Base-by-base conservation (phyloP, 1,140 invertebrate species). In the Carposina sasakii region DNA sequence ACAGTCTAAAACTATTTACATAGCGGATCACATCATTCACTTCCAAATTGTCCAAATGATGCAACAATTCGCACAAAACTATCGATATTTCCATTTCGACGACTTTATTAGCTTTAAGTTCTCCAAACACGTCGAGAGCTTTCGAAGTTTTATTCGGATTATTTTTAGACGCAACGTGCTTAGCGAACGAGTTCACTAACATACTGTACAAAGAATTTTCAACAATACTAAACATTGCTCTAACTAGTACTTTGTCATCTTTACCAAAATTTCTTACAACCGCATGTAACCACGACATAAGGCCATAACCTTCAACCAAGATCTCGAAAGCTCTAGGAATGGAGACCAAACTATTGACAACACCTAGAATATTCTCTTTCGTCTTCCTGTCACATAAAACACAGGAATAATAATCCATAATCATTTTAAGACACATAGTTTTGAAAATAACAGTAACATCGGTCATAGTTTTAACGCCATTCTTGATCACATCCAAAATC, bases 401-500 rank as follows among this genome's bases (percentile, higher is more conserved):
- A 20, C 85, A 83, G 1, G 71, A 76, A 57, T 84, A 88, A 28
- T 87, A 81, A 57, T 88, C 87, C 62, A 87, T 84, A 19, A 88
- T 77, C 66, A 88, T 85, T 55, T 89, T 89, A 20, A 88, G 64
- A 15, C 82, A 81, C 76, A 88, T 85, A 13, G 77, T 85, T 63
- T 84, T 85, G 24, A 86, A 78, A 1, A 87, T 66, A 22, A 87
- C 78, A 26, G 71, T 76, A 2, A 87, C 71, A 66, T 89, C 88
- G 4, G 76, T 74, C 60, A 86, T 81, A 0, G 76, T 81, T 56
- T 81, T 85, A 0, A 85, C 71, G 9, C 93, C 92, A 65, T 93
- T 90, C 22, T 81, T 75, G 31, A 94, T 81, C 6, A 92, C 75
- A 59, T 88, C 81, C 2, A 94, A 71, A 17, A 94, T 90, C 90